Evolutionary conservation across 1,140 invertebrate species (phyloP).

Genomic region (Drosophila malerkotliana): DNA sequence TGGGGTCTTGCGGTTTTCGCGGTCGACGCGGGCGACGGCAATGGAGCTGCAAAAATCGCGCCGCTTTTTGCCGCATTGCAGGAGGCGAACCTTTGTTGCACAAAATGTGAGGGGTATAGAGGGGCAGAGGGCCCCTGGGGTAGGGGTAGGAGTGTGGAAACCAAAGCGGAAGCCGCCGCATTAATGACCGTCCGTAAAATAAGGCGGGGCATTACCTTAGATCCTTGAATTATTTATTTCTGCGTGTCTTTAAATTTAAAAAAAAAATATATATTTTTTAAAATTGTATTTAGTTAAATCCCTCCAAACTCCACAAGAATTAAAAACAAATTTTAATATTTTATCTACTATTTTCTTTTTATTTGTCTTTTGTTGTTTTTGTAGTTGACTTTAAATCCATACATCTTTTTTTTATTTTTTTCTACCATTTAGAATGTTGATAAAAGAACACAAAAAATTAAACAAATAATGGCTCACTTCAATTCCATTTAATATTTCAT

Average conservation of each 20-base stretch:
- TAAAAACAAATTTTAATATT: background rate
- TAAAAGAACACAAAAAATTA: conserved; percentile 10
- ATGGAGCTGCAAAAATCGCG: conserved; percentile 71
- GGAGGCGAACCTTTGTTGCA: conserved; percentile 72
- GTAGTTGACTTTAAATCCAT: too few relatives aligned
- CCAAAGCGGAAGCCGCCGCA: conserved; percentile 52
- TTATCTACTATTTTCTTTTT: conserved; percentile 21
- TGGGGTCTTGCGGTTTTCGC: conserved; percentile 53
- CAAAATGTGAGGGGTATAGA: conserved; percentile 20
- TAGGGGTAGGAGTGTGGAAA: too few relatives aligned
- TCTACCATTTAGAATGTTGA: conserved; percentile 10
- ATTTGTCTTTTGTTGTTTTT: conserved; percentile 18
- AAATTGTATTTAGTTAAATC: background rate
- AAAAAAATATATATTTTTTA: background rate
- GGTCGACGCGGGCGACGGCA: conserved; percentile 57
- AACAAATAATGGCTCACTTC: conserved; percentile 40
- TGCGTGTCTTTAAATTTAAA: background rate
- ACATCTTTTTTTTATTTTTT: background rate
- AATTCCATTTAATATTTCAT: conserved; percentile 50
- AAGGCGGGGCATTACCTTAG: conserved; percentile 38
- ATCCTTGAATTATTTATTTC: conserved; percentile 1
- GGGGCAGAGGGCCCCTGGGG: too few relatives aligned
- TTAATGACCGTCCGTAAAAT: conserved; percentile 77
- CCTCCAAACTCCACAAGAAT: background rate
- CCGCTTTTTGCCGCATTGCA: conserved; percentile 81